Conservation (phyloP, 2,888 invertebrate species). For the Orgyia antiqua region DNA sequence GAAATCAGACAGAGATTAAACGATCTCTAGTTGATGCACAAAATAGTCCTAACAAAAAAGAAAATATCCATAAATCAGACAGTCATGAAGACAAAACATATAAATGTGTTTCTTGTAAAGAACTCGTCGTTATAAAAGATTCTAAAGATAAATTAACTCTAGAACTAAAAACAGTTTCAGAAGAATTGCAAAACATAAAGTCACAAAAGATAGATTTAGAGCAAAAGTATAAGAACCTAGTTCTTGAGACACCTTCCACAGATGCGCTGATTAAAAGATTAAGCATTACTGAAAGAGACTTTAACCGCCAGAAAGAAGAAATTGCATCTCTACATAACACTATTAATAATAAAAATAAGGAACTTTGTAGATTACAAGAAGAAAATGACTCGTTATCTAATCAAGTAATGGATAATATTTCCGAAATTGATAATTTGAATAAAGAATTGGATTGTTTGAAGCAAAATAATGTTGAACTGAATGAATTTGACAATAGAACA, state of each 20-base stretch:
- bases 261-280: constrained; percentile 46
- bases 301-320: constrained; percentile 35
- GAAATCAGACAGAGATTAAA: constrained; percentile 22
- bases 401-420: constrained; percentile 76
- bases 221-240: constrained; percentile 43
- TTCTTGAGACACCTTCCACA: constrained; percentile 42
- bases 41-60: constrained; percentile 35
- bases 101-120: constrained; percentile 27
- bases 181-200: constrained; percentile 33
- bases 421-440: constrained; percentile 71
- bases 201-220: constrained; percentile 40
- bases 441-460: constrained; percentile 46
- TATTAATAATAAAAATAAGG: constrained; percentile 32
- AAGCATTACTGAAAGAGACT: constrained; percentile 42
- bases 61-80: neutral
- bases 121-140: constrained; percentile 18
- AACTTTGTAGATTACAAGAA: constrained; percentile 56
- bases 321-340: constrained; percentile 33
- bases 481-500: neutral
- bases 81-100: neutral
- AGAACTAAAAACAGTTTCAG: constrained; percentile 31
- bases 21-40: constrained; percentile 26
- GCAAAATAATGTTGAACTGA: constrained; percentile 32
- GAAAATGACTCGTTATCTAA: constrained; percentile 77
- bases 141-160: constrained; percentile 20